These are phyloP conservation scores for Nemopilema nomurai DNA, from an alignment of 30 jellyfish, hydroid and myxozoan genomes.

Conservation along the genomic window DNA sequence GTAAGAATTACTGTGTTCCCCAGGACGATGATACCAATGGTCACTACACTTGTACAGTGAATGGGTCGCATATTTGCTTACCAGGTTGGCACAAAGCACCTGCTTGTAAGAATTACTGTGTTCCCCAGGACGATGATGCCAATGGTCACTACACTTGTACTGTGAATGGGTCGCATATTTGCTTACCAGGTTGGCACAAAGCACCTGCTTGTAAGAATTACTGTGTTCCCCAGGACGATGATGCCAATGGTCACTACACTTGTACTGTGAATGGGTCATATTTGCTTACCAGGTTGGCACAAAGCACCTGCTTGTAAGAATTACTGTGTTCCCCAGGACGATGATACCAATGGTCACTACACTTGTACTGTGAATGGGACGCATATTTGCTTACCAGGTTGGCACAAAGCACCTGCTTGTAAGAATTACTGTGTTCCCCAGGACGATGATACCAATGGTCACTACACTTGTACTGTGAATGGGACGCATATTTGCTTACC, in stretches of 20 bases:
- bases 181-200: slow-evolving; percentile 44
- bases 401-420: slow-evolving; percentile 52
- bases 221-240: slow-evolving; percentile 52
- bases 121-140: slow-evolving; percentile 9
- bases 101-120: slow-evolving; percentile 29
- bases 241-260: slow-evolving; percentile 44
- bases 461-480: no score
- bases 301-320: slow-evolving; percentile 25
- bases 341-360: slow-evolving; percentile 52
- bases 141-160: slow-evolving; percentile 50
- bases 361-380: slow-evolving; percentile 42
- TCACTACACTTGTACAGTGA: slow-evolving; percentile 34
- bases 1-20: slow-evolving; percentile 10
- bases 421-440: slow-evolving; percentile 30
- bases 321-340: slow-evolving; percentile 48
- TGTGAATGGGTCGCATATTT: slow-evolving; percentile 30
- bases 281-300: slow-evolving; percentile 62
- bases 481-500: no score
- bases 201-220: slow-evolving; percentile 25
- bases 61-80: slow-evolving; percentile 34
- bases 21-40: slow-evolving; percentile 31
- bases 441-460: slow-evolving; percentile 39
- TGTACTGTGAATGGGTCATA: slow-evolving; percentile 58
- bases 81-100: slow-evolving; percentile 15
- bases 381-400: slow-evolving; percentile 39